Evolutionary conservation across 2,113 vertebrate genomes (phyloP), one percentile per base, ranked within the genome.

Genomic region (Arizona elegans): DNA sequence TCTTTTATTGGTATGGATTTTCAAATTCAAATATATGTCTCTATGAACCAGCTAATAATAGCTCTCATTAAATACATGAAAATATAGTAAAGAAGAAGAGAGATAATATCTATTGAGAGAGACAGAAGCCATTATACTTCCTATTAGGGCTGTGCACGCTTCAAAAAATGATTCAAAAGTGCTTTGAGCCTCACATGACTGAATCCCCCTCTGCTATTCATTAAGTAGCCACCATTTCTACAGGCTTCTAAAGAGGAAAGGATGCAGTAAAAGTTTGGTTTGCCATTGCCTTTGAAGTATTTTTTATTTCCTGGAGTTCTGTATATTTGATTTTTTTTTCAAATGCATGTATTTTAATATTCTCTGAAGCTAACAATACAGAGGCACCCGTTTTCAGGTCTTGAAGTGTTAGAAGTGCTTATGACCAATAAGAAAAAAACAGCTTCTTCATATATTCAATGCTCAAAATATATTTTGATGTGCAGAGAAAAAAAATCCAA

Each of bases 381-480:
- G 91, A 70, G 55, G 95, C 2, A 90, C 29, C 95, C 95, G 95
- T 96, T 97, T 88, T 97, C 94, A 96, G 94, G 89, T 95, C 97
- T 94, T 95, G 88, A 94, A 96, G 94, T 96, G 89, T 96, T 94
- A 97, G 94, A 96, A 96, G 95, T 96, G 94, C 97, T 97, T 96
- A 96, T 97, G 93, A 97, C 96, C 96, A 98, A 97, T 96, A 97
- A 81, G 94, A 93, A 98, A 94, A 95, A 97, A 97, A 97, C 96
- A 95, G 94, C 91, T 94, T 97, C 88, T 96, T 97, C 96, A 96
- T 96, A 96, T 93, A 97, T 97, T 97, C 95, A 98, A 95, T 93
- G 95, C 96, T 98, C 96, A 97, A 98, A 98, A 98, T 94, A 98
- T 96, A 98, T 97, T 98, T 95, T 97, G 96, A 98, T 98, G 95